phyloP scores from a whole-genome alignment of 2,888 invertebrate genomes.

The Crossocerus cetratus region DNA sequence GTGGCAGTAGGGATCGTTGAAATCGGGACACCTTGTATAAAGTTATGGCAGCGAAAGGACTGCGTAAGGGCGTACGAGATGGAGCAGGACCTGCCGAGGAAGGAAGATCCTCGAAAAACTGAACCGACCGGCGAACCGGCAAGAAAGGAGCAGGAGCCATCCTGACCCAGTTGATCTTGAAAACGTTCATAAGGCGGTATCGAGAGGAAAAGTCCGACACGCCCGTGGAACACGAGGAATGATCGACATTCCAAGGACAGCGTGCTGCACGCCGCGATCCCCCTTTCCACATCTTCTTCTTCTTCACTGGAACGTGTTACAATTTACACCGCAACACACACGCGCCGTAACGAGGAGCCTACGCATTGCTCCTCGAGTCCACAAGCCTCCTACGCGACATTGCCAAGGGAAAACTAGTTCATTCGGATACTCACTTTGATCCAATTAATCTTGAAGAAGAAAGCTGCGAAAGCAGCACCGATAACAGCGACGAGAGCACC shows the following conservation, averaged over 20 bases:
- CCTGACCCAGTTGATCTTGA: slow-evolving; percentile 6
- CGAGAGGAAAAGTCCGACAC: slow-evolving; percentile 3
- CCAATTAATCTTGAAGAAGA: slow-evolving; percentile 71
- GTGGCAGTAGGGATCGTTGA: neutral
- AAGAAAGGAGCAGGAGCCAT: slow-evolving; percentile 2
- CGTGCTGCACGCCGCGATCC: neutral
- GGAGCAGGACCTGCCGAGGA: neutral
- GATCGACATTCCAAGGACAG: neutral
- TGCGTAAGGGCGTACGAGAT: neutral
- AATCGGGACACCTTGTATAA: slow-evolving; percentile 5
- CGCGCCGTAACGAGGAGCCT: too few species aligned
- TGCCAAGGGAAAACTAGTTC: neutral
- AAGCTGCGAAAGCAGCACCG: slow-evolving; percentile 62
- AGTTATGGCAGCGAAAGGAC: neutral
- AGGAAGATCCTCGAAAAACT: slow-evolving; percentile 6
- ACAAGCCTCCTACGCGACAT: neutral
- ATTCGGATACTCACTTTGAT: slow-evolving; percentile 64
- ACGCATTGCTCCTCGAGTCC: too few species aligned
- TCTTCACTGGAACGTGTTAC: neutral
- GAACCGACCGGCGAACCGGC: neutral
- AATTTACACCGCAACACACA: neutral
- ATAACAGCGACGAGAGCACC: slow-evolving; percentile 45
- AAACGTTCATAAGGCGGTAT: neutral
- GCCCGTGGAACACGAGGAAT: neutral
- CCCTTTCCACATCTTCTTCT: neutral